Evolutionary conservation across 2,888 invertebrate species (phyloP).

Genomic region (Sarcophaga caerulescens): DNA sequence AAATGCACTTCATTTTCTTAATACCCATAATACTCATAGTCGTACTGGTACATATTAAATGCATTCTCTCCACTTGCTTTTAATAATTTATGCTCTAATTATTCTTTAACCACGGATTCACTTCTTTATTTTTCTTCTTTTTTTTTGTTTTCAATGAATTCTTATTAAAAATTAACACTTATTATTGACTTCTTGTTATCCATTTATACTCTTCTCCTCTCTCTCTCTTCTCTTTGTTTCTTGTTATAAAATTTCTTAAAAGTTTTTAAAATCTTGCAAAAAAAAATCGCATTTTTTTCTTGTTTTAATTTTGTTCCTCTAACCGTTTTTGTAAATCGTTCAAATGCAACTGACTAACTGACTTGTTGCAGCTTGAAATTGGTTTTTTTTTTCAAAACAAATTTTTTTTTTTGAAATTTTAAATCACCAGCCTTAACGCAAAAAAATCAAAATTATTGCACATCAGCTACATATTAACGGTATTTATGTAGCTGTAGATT

Average conservation of each 20-base stretch:
- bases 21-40: no score
- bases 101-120: conserved; percentile 31
- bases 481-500: conserved; percentile 50
- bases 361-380: conserved; percentile 20
- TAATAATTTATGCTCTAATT: conserved; percentile 64
- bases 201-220: background rate
- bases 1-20: no score
- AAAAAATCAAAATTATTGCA: conserved; percentile 43
- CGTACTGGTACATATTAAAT: no score
- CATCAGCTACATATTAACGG: conserved; percentile 65
- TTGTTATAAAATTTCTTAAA: conserved; percentile 17
- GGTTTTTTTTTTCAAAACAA: no score
- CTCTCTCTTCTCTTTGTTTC: conserved; percentile 2
- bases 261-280: conserved; percentile 15
- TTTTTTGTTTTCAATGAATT: conserved; percentile 44
- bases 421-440: background rate
- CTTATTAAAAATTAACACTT: conserved; percentile 50
- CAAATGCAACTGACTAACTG: conserved; percentile 62
- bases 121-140: conserved; percentile 4
- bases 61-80: background rate
- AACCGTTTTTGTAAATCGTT: conserved; percentile 65
- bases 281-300: background rate
- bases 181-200: conserved; percentile 27
- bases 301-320: conserved; percentile 22
- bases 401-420: conserved; percentile 28